phyloP scores from a whole-genome alignment of 2,888 invertebrate species.

The Buathra laborator region DNA sequence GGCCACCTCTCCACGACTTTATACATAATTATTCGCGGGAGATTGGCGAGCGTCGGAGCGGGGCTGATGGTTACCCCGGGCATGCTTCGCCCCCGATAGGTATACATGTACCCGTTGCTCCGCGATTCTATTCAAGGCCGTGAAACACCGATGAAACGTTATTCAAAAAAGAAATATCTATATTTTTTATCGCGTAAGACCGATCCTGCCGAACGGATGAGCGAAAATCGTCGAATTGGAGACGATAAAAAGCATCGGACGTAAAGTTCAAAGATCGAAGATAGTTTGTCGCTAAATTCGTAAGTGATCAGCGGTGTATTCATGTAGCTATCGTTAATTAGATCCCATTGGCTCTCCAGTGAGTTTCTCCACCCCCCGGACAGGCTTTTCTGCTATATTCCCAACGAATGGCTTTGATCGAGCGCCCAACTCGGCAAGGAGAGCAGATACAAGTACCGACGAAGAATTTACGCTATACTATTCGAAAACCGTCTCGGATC shows the following conservation, averaged over 20 bases:
- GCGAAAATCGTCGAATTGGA: neutral
- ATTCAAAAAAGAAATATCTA: neutral
- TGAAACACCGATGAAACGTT: neutral
- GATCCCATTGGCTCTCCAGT: slow-evolving; percentile 53
- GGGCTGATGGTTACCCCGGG: slow-evolving; percentile 67
- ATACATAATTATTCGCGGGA: slow-evolving; percentile 84
- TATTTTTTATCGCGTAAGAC: neutral
- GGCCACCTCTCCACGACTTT: slow-evolving; percentile 77
- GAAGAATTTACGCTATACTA: slow-evolving; percentile 25
- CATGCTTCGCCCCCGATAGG: slow-evolving; percentile 26
- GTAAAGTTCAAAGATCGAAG: slow-evolving; percentile 70
- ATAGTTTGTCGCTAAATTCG: slow-evolving; percentile 78
- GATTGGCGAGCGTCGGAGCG: slow-evolving; percentile 77
- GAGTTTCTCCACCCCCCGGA: slow-evolving; percentile 16
- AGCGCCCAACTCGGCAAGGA: slow-evolving; percentile 3
- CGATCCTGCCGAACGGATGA: neutral
- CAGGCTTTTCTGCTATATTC: slow-evolving; percentile 5
- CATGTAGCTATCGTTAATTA: slow-evolving; percentile 77
- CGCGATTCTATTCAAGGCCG: slow-evolving; percentile 23
- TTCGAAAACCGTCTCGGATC: slow-evolving; percentile 31
- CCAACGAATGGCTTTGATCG: slow-evolving; percentile 28
- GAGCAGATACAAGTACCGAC: neutral
- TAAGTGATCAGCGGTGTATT: slow-evolving; percentile 80
- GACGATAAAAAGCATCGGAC: neutral
- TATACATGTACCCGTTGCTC: slow-evolving; percentile 16